Conservation (phyloP, 2,888 invertebrate species). For the Rhyacophila evoluta region DNA sequence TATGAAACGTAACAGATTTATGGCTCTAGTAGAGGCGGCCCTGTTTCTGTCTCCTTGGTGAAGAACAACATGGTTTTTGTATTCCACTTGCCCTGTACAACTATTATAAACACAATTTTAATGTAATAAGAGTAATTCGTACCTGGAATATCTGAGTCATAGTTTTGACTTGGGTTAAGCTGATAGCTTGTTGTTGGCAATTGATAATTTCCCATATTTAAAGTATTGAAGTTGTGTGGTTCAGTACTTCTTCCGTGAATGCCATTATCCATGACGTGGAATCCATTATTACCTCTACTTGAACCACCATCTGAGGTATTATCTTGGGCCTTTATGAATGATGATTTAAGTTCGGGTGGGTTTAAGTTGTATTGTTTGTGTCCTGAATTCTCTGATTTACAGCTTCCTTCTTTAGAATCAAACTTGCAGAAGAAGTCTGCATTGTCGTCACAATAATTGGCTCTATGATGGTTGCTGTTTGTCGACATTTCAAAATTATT, state of each 20-base stretch:
- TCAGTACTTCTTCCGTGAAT: slow-evolving; percentile 34
- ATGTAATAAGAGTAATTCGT: neutral
- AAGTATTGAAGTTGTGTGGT: slow-evolving; percentile 37
- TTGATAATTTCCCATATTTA: slow-evolving; percentile 49
- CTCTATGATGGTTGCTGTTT: slow-evolving; percentile 33
- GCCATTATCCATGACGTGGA: slow-evolving; percentile 23
- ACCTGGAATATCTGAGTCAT: slow-evolving; percentile 52
- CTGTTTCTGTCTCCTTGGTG: too few species aligned
- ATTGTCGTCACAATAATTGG: slow-evolving; percentile 32
- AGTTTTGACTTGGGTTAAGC: slow-evolving; percentile 33
- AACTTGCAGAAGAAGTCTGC: slow-evolving; percentile 33
- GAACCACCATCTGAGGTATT: slow-evolving; percentile 42
- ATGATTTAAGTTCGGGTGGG: slow-evolving; percentile 32
- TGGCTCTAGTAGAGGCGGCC: too few species aligned
- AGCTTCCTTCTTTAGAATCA: slow-evolving; percentile 29
- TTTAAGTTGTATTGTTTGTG: slow-evolving; percentile 39
- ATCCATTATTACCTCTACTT: slow-evolving; percentile 41
- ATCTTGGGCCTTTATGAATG: slow-evolving; percentile 38
- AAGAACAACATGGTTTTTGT: too few species aligned
- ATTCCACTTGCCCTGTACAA: too few species aligned
- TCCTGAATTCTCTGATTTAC: slow-evolving; percentile 29
- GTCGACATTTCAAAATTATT: slow-evolving; percentile 33
- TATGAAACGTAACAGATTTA: too few species aligned
- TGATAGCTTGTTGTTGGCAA: slow-evolving; percentile 43
- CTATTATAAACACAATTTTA: too few species aligned